Conservation (phyloP, 2,797 vertebrate species). For the Harpagifer antarcticus region DNA sequence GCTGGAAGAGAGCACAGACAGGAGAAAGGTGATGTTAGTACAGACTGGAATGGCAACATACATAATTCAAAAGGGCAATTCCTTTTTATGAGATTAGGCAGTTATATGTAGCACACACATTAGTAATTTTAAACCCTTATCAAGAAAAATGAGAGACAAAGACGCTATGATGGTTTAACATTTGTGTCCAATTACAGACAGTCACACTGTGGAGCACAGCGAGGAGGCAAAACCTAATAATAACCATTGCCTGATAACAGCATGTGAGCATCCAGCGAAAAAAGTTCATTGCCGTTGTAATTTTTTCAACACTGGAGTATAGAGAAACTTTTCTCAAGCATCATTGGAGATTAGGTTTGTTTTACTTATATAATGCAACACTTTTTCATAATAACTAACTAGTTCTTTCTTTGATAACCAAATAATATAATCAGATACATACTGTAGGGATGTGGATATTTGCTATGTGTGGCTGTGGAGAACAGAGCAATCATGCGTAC, state of each 20-base stretch:
- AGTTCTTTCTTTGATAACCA: slow-evolving; percentile 17
- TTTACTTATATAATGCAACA: not conserved
- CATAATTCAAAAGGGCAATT: not conserved
- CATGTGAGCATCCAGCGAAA: slow-evolving; percentile 31
- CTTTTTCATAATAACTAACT: not conserved
- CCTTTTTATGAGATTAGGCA: slow-evolving; percentile 18
- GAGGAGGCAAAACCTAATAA: slow-evolving; percentile 53
- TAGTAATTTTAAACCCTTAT: slow-evolving; percentile 37
- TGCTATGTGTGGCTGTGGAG: slow-evolving; percentile 25
- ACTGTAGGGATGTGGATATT: slow-evolving; percentile 8
- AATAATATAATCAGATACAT: slow-evolving; percentile 19
- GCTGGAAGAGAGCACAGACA: slow-evolving; percentile 78
- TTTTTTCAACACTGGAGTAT: slow-evolving; percentile 7
- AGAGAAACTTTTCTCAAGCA: slow-evolving; percentile 18
- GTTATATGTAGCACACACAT: slow-evolving; percentile 31
- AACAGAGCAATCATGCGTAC: slow-evolving; percentile 44
- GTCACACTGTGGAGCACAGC: slow-evolving; percentile 45
- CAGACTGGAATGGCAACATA: slow-evolving; percentile 7
- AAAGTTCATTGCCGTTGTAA: slow-evolving; percentile 1
- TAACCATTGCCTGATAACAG: slow-evolving; percentile 44
- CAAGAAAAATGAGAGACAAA: slow-evolving; percentile 41
- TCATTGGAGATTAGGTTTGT: not conserved
- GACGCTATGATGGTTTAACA: slow-evolving; percentile 34
- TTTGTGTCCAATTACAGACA: slow-evolving; percentile 56
- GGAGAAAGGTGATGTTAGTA: slow-evolving; percentile 16